Conservation (phyloP, 2,797 vertebrate species). For the Choloepus didactylus region DNA sequence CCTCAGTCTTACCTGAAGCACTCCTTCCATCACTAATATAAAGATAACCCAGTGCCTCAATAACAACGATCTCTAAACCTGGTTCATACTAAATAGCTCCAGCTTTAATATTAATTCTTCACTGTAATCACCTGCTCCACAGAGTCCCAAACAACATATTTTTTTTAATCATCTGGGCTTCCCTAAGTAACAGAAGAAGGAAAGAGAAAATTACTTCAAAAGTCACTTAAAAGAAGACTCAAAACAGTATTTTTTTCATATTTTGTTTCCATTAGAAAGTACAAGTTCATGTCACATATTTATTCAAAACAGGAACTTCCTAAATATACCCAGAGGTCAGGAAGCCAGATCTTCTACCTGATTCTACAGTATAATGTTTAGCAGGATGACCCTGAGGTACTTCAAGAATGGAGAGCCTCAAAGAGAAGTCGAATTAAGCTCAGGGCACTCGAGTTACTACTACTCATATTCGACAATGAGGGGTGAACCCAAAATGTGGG, state of each 20-base stretch:
- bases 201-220: slow-evolving; percentile 29
- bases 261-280: slow-evolving; percentile 55
- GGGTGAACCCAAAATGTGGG: background rate
- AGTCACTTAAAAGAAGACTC: slow-evolving; percentile 10
- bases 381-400: background rate
- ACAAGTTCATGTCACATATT: background rate
- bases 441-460: background rate
- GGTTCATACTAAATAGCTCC: background rate
- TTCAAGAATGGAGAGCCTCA: slow-evolving; percentile 20
- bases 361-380: background rate
- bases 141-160: slow-evolving; percentile 36
- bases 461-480: background rate
- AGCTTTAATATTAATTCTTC: slow-evolving; percentile 55
- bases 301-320: slow-evolving; percentile 36
- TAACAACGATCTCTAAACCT: slow-evolving; percentile 49
- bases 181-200: slow-evolving; percentile 19
- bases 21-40: background rate
- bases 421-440: slow-evolving; percentile 29
- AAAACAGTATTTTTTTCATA: background rate
- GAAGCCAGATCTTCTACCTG: background rate
- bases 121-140: background rate
- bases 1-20: slow-evolving; percentile 19
- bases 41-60: background rate
- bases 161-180: too few species aligned
- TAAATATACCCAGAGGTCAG: slow-evolving; percentile 24